phyloP scores from a whole-genome alignment of 2,888 invertebrate genomes.

The Acanthosepion pharaonis region DNA sequence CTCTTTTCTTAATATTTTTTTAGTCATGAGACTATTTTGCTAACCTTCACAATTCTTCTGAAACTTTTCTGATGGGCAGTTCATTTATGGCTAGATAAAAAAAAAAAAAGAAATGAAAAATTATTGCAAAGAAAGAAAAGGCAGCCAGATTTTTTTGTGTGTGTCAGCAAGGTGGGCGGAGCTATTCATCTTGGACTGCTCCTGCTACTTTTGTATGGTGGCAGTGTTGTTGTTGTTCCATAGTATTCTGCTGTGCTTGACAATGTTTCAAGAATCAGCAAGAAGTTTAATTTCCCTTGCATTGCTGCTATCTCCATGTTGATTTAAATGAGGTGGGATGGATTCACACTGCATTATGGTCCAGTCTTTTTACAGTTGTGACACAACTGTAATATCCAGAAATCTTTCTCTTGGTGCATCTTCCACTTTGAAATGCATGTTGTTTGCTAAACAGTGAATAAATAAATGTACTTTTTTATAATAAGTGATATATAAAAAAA shows the following conservation, averaged over 20 bases:
- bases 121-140: neutral
- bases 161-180: slow-evolving; percentile 22
- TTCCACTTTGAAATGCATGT: neutral
- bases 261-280: slow-evolving; percentile 11
- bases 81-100: neutral
- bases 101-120: neutral
- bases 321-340: slow-evolving; percentile 17
- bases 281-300: slow-evolving; percentile 21
- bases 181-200: neutral
- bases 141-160: neutral
- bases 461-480: neutral
- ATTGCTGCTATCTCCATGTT: slow-evolving; percentile 9
- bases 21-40: neutral
- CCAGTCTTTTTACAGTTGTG: neutral
- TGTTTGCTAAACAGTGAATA: neutral
- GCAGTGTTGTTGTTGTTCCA: neutral
- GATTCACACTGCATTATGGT: neutral
- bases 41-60: neutral
- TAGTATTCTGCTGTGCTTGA: slow-evolving; percentile 1
- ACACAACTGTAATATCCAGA: neutral
- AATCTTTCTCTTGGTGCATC: neutral
- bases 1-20: neutral
- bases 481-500: neutral
- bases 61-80: neutral
- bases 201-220: neutral